Conservation (phyloP, 2,888 invertebrate species). For the Autographa pulchrina region DNA sequence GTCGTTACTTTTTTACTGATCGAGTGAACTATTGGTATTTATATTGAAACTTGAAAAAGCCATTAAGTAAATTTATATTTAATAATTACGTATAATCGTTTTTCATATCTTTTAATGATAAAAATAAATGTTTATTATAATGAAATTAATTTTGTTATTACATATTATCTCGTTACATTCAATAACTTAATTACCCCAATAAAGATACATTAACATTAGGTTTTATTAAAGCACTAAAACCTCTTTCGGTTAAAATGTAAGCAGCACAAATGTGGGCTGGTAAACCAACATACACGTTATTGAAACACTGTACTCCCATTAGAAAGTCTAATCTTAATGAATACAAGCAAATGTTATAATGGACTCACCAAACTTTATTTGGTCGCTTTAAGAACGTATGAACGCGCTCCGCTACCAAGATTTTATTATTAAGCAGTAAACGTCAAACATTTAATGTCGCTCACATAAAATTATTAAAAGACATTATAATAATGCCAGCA, state of each 20-base stretch:
- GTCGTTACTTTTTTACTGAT: slow-evolving; percentile 42
- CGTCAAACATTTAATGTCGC: slow-evolving; percentile 73
- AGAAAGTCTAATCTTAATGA: slow-evolving; percentile 49
- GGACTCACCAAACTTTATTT: slow-evolving; percentile 49
- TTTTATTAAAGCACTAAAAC: slow-evolving; percentile 37
- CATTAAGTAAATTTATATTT: slow-evolving; percentile 36
- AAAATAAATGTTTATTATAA: slow-evolving; percentile 28
- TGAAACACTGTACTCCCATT: slow-evolving; percentile 21
- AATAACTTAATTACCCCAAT: slow-evolving; percentile 45
- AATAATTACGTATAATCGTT: slow-evolving; percentile 31
- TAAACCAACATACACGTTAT: slow-evolving; percentile 20
- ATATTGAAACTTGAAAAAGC: slow-evolving; percentile 26
- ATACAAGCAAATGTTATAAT: slow-evolving; percentile 44
- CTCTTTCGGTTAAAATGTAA: slow-evolving; percentile 13
- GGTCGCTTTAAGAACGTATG: slow-evolving; percentile 39
- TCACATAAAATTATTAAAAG: slow-evolving; percentile 78
- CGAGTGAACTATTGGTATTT: slow-evolving; percentile 58
- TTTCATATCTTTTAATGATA: slow-evolving; percentile 38
- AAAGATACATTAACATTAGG: slow-evolving; percentile 29
- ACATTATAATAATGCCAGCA: slow-evolving; percentile 74
- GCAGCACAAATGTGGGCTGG: not conserved
- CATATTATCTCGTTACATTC: slow-evolving; percentile 31
- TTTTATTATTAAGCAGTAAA: slow-evolving; percentile 77
- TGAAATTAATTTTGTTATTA: slow-evolving; percentile 24
- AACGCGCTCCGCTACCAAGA: slow-evolving; percentile 56